Evolutionary conservation across 1,140 invertebrate species (phyloP).

Genomic region (Scaptomyza montana): DNA sequence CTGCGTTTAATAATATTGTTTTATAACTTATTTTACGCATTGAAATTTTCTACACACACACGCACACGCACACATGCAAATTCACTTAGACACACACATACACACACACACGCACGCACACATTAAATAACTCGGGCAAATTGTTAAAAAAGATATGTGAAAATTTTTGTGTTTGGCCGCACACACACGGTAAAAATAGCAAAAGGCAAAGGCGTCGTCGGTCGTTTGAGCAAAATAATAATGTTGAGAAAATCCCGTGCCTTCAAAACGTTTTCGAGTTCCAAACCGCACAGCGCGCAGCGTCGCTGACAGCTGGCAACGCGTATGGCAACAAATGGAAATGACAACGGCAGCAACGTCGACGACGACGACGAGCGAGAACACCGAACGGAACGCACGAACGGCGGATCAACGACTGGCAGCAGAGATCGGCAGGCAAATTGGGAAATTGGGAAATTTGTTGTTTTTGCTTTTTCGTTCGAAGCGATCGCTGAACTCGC

Average conservation of each 20-base stretch:
- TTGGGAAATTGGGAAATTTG: too few relatives aligned
- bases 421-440: not conserved
- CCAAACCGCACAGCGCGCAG: constrained; percentile 41
- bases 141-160: constrained; percentile 60
- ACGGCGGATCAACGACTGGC: constrained; percentile 26
- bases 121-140: constrained; percentile 63
- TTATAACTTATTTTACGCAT: constrained; percentile 73
- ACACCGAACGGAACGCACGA: constrained; percentile 35
- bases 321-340: constrained; percentile 30
- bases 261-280: constrained; percentile 63
- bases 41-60: constrained; percentile 67
- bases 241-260: constrained; percentile 65
- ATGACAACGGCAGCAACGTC: constrained; percentile 23
- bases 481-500: constrained; percentile 13
- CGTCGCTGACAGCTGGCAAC: constrained; percentile 59
- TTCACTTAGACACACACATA: constrained; percentile 6
- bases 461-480: too few relatives aligned
- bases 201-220: constrained; percentile 43
- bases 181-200: constrained; percentile 75
- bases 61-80: constrained; percentile 11
- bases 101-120: constrained; percentile 40
- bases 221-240: constrained; percentile 29
- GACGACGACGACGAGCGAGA: constrained; percentile 21
- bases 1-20: constrained; percentile 49
- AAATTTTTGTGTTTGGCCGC: constrained; percentile 53